Percentiles rank a stretch among this genome's conserved stretches.
Evolutionary conservation across 2,113 vertebrate genomes (phyloP).

Genomic region (Leucopsar rothschildi): DNA sequence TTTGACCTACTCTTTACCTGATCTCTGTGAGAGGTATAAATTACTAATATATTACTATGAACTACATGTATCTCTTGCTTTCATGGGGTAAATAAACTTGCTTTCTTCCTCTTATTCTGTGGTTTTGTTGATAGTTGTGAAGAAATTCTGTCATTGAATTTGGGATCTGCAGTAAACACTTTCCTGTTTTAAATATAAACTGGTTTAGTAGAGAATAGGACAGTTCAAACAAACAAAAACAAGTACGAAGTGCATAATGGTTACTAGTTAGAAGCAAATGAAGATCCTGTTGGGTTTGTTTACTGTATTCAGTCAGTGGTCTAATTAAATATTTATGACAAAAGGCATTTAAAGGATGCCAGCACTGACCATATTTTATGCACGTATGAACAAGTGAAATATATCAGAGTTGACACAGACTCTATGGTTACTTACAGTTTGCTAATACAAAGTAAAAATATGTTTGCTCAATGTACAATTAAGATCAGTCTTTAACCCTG

Average conservation of each 20-base stretch:
- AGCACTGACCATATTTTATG: conserved; percentile 43
- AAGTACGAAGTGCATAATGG: conserved; percentile 17
- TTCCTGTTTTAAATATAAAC: not conserved
- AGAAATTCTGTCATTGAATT: not conserved
- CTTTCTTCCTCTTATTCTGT: not conserved
- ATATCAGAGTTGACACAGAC: conserved; percentile 19
- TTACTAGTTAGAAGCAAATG: conserved; percentile 26
- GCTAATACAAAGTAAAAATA: conserved; percentile 27
- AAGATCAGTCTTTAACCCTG: not conserved
- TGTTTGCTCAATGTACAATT: not conserved
- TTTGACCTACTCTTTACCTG: not conserved
- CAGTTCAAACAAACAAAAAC: not conserved
- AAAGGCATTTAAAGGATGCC: conserved; percentile 51
- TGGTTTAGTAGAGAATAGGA: not conserved
- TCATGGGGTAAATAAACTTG: not conserved
- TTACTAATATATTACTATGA: not conserved
- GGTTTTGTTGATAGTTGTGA: not conserved
- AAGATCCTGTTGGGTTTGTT: not conserved
- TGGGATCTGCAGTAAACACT: not conserved
- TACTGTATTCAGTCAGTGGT: not conserved
- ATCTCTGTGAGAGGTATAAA: not conserved
- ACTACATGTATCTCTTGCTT: not conserved
- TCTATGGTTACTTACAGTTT: conserved; percentile 34
- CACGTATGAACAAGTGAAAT: conserved; percentile 60
- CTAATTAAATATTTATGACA: conserved; percentile 64